Evolutionary conservation across 1,140 invertebrate species (phyloP), one percentile per base, ranked within the genome.

Genomic region (Musca vetustissima): DNA sequence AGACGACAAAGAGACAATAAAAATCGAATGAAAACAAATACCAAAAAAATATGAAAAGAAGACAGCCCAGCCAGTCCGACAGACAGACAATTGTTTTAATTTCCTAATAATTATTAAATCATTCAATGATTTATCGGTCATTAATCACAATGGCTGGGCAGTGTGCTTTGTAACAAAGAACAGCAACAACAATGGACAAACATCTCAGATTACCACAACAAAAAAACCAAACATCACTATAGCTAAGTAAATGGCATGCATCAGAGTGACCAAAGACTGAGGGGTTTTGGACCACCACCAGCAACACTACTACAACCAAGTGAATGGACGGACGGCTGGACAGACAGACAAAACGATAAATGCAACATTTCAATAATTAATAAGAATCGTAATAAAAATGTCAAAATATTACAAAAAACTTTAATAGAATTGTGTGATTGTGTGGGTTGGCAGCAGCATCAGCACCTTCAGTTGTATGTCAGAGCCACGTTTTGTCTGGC

Each of bases 371-470:
- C 19, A 61, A 61, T 36, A 36, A 36, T 61, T 36, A 36, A 61
- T 61, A 43, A 43, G 55, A 61, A 61, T 36, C 28, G 19, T 61
- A 61, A 61, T 61, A 61, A 61, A 61, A 61, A 36, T 61, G 57
- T 61, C 57, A 61, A 61, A 61, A 61, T 61, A 61, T 61, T 61
- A 61, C 15, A 52, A 61, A 21, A 61, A 61, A 3, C n/a, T n/a
- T n/a, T n/a, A n/a, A n/a, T n/a, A n/a, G n/a, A n/a, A n/a, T n/a
- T n/a, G n/a, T n/a, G n/a, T n/a, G n/a, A n/a, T n/a, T n/a, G n/a
- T n/a, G n/a, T n/a, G n/a, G n/a, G 8, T 59, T 61, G 28, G 57
- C 36, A 28, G 57, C 57, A 61, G 57, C 28, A n/a, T n/a, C 19
- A 22, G n/a, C 15, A 59, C 9, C 28, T 28, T 28, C 28, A 28